Conservation (phyloP, 2,888 invertebrate genomes). For the Andrena fulva region DNA sequence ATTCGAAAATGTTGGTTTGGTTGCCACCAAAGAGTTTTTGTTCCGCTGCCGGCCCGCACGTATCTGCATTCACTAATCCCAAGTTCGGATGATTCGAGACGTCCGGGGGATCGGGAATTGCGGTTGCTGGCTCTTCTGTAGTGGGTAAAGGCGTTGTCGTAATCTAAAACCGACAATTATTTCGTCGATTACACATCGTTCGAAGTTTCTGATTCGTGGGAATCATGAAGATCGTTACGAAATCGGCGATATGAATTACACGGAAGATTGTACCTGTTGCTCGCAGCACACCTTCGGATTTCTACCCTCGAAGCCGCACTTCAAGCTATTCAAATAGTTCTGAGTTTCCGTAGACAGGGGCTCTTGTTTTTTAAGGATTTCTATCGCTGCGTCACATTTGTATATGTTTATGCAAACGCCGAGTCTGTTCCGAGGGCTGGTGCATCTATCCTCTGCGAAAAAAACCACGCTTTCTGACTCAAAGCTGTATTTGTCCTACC, state of each 20-base stretch:
- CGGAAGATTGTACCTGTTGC: constrained; percentile 46
- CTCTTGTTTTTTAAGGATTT: constrained; percentile 76
- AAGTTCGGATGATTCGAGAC: constrained; percentile 83
- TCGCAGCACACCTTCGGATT: constrained; percentile 84
- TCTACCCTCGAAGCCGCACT: constrained; percentile 85
- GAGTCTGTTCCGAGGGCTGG: constrained; percentile 73
- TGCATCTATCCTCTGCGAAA: constrained; percentile 71
- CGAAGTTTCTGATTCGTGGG: background rate
- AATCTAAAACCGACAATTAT: background rate
- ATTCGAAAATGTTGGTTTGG: constrained; percentile 87
- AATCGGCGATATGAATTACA: too few species aligned
- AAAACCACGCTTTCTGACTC: background rate
- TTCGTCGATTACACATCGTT: background rate
- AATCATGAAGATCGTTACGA: background rate
- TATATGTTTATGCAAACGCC: constrained; percentile 84
- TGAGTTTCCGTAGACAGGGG: constrained; percentile 71
- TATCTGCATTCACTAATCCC: constrained; percentile 79
- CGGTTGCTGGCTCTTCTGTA: background rate
- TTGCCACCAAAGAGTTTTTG: constrained; percentile 88
- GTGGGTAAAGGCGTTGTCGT: background rate
- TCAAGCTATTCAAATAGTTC: constrained; percentile 80
- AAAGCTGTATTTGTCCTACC: background rate
- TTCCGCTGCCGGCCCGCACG: constrained; percentile 87
- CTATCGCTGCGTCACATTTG: constrained; percentile 79
- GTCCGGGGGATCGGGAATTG: constrained; percentile 76